These are phyloP conservation scores for Thecocarcelia acutangulata DNA, from an alignment of 2,888 invertebrate genomes.

Conservation along the genomic window DNA sequence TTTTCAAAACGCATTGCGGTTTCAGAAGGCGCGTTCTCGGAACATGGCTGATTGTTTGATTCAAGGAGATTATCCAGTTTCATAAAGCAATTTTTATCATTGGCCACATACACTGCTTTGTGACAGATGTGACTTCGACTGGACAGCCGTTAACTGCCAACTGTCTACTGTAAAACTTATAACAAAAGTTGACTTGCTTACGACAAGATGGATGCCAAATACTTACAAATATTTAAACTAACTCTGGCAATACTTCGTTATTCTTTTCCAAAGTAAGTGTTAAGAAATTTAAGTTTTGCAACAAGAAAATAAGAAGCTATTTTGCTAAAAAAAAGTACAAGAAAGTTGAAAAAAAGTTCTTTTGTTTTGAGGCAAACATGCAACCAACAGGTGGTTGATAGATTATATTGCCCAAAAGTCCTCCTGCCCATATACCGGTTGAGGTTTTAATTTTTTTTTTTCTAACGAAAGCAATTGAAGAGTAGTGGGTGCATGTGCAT, in stretches of 20 bases:
- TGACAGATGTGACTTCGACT: too few species aligned
- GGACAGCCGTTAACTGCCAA: too few species aligned
- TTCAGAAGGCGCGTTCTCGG: too few species aligned
- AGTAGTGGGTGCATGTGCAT: slow-evolving; percentile 60
- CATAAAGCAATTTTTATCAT: too few species aligned
- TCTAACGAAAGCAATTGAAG: slow-evolving; percentile 36
- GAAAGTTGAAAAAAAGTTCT: background rate
- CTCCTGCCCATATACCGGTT: slow-evolving; percentile 5
- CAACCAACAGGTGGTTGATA: slow-evolving; percentile 56
- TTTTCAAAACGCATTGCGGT: too few species aligned
- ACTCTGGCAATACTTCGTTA: slow-evolving; percentile 21
- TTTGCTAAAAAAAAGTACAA: background rate
- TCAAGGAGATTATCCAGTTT: too few species aligned
- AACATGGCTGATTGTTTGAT: too few species aligned
- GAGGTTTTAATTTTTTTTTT: slow-evolving; percentile 14
- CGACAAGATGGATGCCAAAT: too few species aligned
- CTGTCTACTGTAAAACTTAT: too few species aligned
- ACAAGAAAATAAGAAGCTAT: slow-evolving; percentile 25
- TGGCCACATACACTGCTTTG: too few species aligned
- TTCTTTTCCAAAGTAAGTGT: slow-evolving; percentile 4
- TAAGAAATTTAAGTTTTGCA: slow-evolving; percentile 48
- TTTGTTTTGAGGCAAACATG: slow-evolving; percentile 37
- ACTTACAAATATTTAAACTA: too few species aligned
- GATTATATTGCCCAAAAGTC: slow-evolving; percentile 7
- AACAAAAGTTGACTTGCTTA: too few species aligned